Percentiles rank a stretch among this genome's conserved stretches.
phyloP scores from a whole-genome alignment of 2,113 vertebrate species.

The Calidris pugnax region DNA sequence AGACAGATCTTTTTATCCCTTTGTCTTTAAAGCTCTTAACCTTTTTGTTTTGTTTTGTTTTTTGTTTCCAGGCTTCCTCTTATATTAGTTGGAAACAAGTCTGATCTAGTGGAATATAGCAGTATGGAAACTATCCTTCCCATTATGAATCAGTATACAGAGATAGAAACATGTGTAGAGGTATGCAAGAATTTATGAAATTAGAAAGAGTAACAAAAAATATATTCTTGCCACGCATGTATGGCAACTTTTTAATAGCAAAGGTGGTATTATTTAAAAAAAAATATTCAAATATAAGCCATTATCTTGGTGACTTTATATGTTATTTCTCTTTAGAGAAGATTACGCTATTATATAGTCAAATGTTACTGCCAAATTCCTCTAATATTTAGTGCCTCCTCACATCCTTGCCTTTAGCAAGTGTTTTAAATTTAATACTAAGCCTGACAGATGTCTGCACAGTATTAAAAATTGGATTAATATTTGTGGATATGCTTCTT shows the following conservation, averaged over 20 bases:
- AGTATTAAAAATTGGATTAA: not conserved
- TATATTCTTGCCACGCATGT: not conserved
- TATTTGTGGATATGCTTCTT: not conserved
- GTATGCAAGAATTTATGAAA: constrained; percentile 70
- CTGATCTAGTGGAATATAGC: constrained; percentile 97
- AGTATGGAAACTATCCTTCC: constrained; percentile 99
- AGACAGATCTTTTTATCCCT: not conserved
- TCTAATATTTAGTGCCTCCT: not conserved
- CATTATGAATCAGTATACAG: constrained; percentile 98
- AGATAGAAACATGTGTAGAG: constrained; percentile 98
- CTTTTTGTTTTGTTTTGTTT: not conserved
- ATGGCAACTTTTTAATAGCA: not conserved
- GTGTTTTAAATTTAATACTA: not conserved
- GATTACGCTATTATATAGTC: not conserved
- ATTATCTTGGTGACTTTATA: not conserved
- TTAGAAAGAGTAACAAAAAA: not conserved
- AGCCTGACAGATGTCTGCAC: not conserved
- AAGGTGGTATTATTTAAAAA: not conserved
- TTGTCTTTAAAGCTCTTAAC: constrained; percentile 18
- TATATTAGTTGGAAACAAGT: constrained; percentile 97
- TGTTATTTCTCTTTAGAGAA: not conserved
- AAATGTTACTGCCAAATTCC: not conserved
- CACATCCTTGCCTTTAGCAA: not conserved
- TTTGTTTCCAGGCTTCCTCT: constrained; percentile 84
- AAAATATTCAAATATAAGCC: not conserved